Base-by-base conservation (phyloP, 2,113 vertebrate species). In the Bubo scandiacus region DNA sequence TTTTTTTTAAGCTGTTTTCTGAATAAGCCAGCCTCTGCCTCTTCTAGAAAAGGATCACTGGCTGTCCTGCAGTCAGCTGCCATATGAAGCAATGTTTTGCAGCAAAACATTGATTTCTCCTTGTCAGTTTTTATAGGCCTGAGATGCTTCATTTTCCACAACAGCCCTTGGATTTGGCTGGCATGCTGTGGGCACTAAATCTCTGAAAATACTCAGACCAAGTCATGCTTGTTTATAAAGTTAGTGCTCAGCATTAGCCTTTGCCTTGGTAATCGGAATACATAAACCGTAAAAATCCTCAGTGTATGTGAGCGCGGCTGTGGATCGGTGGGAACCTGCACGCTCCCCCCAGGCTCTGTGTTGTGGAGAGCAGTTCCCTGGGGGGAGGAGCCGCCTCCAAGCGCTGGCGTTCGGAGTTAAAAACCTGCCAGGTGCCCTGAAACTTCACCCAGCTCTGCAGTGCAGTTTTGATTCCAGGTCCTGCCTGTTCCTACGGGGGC, bases 231-330 rank as follows among this genome's bases (percentile, higher is more conserved):
- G 32, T 63, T 62, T 9, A 1, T 3, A 2, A 51, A 36, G 32
- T 2, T 29, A 1, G 57, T 65, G 85, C 72, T 59, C 67, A 17
- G 4, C 6, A 0, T 19, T 11, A 5, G 27, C 9, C 16, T 54
- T 18, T 40, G 32, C n/a, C 17, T 29, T 29, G 34, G 32, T 21
- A 0, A 2, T 15, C 0, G 2, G 42, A 34, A 1, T 16, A 1
- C 10, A 8, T 30, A 25, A 29, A 13, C 72, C 40, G 34, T 25
- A 26, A 29, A 10, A 21, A 6, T 34, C 23, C 8, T 10, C 3
- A 0, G 15, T 5, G 40, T 21, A 1, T 5, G 15, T 6, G 23
- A 22, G 1, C 36, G 51, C 5, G 36, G 27, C 26, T 10, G 25
- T 10, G 71, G 59, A 1, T 51, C 7, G 5, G 7, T 2, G 0